Percentiles rank a stretch among this genome's conserved stretches.
Evolutionary conservation across 30 jellyfish, hydroid and myxozoan genomes (phyloP).

Genomic region (Aurelia sp.): DNA sequence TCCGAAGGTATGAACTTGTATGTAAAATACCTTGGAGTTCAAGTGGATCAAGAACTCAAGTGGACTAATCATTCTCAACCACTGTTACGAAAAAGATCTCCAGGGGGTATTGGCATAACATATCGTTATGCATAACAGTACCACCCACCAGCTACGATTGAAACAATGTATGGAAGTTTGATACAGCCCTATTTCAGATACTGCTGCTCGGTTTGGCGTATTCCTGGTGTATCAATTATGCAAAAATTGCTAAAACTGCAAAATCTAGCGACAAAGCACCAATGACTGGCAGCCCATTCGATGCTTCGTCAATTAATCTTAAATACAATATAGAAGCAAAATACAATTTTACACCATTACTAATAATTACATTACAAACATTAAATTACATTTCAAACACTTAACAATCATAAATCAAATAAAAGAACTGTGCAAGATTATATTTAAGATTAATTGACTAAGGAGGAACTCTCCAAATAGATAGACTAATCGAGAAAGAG

Average conservation of each 20-base stretch:
- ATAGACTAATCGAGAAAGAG: too few relatives aligned
- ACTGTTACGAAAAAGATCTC: not conserved
- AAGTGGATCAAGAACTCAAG: not conserved
- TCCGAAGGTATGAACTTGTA: not conserved
- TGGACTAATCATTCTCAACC: not conserved
- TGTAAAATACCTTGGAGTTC: not conserved
- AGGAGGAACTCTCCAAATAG: too few relatives aligned
- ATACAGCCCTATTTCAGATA: not conserved
- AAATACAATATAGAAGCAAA: too few relatives aligned
- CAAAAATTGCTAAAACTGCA: not conserved
- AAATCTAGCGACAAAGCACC: not conserved
- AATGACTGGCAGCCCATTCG: not conserved
- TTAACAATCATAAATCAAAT: too few relatives aligned
- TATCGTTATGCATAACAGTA: not conserved
- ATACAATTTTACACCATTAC: too few relatives aligned
- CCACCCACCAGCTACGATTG: not conserved
- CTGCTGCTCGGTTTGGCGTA: not conserved
- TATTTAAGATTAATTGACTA: too few relatives aligned
- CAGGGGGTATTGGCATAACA: slow-evolving; percentile 10
- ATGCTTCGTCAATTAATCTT: too few relatives aligned
- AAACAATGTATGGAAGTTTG: too few relatives aligned
- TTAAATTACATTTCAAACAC: too few relatives aligned
- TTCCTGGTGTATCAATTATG: too few relatives aligned
- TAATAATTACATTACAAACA: too few relatives aligned
- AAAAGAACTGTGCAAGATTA: too few relatives aligned